Base-by-base conservation (phyloP, 2,888 invertebrate species). In the Scaptomyza cyrtandrae region DNA sequence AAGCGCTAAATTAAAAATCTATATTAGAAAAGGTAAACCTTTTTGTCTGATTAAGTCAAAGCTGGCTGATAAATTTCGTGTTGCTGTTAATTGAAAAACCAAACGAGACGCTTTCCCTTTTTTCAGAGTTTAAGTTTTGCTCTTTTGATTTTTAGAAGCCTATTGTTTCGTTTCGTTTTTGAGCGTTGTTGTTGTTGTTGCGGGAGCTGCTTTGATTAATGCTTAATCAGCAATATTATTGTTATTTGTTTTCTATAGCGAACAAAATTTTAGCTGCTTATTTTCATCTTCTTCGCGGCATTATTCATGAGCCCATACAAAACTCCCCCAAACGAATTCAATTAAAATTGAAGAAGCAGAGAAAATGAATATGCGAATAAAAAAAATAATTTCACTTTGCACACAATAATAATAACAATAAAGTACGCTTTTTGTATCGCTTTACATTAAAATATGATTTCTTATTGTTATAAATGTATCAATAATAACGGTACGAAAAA, bases 221-320 rank as follows among this genome's bases (percentile, higher is more conserved):
- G 88, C 89, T 78, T 89, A 89, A 89, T 89, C 85, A 86, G 75
- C 85, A 80, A 67, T 81, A 81, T 88, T 78, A 86, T 84, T 84
- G 83, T 84, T 84, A 75, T 83, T 86, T 71, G 82, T 78, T 88
- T 84, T 88, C 85, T 88, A 78, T 70, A 61, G 83, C 39, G 27
- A 43, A 37, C 53, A 71, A 61, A 68, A 61, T 57, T 48, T 59
- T 62, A 54, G 74, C 46, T 46, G 52, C 46, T 29, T 29, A 6
- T 29, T 29, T 29, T 29, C 27, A 29, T 7, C 9, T 2, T 31
- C 62, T 33, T 62, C 27, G 14, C 29, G 14, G 53, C 62, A 63
- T 68, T 76, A 63, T 80, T 81, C 62, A 84, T 65, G 65, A 58
- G 55, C 29, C 0, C 24, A 45, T 41, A 16, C 52, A 24, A 37